These are phyloP conservation scores for Cyprinus carpio DNA, from an alignment of 2,113 vertebrate species.

Conservation along the genomic window DNA sequence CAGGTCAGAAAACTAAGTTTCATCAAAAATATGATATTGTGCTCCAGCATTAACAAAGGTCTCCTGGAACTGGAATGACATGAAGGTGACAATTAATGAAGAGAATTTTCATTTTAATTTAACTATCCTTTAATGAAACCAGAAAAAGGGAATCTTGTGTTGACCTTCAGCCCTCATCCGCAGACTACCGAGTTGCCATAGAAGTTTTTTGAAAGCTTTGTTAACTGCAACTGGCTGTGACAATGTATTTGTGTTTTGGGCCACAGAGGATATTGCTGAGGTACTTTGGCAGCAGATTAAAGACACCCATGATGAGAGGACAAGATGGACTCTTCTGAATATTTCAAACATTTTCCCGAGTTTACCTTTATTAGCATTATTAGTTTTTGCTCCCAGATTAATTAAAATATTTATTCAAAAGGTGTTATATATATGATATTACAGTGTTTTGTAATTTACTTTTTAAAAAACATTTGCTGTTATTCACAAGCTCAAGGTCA, in stretches of 20 bases:
- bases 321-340: background rate
- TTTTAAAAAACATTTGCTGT: background rate
- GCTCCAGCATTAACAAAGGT: too few species aligned
- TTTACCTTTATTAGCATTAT: background rate
- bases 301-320: slow-evolving; percentile 84
- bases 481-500: background rate
- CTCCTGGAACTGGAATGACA: too few species aligned
- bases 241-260: slow-evolving; percentile 76
- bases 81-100: too few species aligned
- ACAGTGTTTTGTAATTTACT: background rate
- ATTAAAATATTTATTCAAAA: background rate
- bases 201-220: background rate
- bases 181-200: background rate
- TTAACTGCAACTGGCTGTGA: background rate
- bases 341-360: background rate
- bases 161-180: background rate
- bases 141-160: background rate
- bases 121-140: background rate
- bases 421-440: too few species aligned
- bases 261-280: slow-evolving; percentile 82
- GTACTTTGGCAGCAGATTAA: slow-evolving; percentile 84
- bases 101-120: too few species aligned
- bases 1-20: too few species aligned
- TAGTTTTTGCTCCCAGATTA: background rate
- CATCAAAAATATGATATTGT: too few species aligned